Evolutionary conservation across 2,113 vertebrate species (phyloP).

Genomic region (Tenrec ecaudatus): DNA sequence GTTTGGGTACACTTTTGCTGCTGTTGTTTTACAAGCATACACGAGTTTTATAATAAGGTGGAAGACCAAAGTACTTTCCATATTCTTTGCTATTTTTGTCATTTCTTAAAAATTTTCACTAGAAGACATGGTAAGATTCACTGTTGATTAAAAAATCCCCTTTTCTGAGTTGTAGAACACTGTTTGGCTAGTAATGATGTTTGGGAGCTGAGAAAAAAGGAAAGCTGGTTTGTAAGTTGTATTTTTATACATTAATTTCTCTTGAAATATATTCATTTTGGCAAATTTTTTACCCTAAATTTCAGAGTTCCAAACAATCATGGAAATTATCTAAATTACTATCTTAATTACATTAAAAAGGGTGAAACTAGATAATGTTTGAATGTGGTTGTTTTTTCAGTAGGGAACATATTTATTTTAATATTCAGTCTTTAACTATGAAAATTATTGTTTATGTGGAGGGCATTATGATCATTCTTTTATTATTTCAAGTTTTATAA

Average conservation of each 20-base stretch:
- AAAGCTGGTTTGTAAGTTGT: neutral
- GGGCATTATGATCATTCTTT: neutral
- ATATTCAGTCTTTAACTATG: neutral
- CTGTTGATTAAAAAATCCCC: neutral
- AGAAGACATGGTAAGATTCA: neutral
- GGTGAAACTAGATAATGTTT: neutral
- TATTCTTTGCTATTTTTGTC: neutral
- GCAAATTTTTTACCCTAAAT: neutral
- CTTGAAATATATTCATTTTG: neutral
- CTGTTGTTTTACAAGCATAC: neutral
- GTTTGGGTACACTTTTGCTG: neutral
- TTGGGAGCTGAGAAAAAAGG: neutral
- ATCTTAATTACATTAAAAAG: neutral
- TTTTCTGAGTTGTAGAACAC: neutral
- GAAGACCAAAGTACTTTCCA: no score
- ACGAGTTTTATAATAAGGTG: neutral
- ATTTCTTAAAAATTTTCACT: conserved; percentile 6
- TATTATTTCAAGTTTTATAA: neutral
- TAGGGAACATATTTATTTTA: neutral
- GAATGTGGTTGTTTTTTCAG: neutral
- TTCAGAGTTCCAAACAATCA: neutral
- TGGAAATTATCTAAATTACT: neutral
- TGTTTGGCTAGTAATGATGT: neutral
- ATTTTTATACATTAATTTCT: conserved; percentile 21
- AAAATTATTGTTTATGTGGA: neutral